Base-by-base conservation (phyloP, 37 sponge, comb jelly and placozoan genomes). In the Theonella swinhoei region DNA sequence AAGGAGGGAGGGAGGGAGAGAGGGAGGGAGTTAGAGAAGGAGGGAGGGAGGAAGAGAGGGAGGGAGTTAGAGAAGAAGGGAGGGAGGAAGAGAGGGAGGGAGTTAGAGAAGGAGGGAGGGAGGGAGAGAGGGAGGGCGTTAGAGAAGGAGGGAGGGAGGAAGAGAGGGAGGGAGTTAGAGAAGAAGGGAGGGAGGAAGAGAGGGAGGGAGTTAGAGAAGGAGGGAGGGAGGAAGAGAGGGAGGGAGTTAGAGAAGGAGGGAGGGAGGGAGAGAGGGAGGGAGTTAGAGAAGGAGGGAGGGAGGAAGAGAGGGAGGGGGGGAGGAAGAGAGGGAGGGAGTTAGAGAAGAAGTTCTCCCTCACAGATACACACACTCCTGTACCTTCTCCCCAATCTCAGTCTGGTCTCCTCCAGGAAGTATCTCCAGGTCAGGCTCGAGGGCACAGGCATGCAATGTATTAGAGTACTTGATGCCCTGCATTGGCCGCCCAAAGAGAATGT, bases 341-440 rank as follows among this genome's bases (percentile, higher is more conserved):
- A 36, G 62, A 3, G 7, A 24, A 38, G 8, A 43, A 43, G 40
- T 26, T 1, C 8, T 9, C 72, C 29, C 41, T 19, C 42, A 58
- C 7, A 11, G 23, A 26, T 30, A 59, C 39, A 83, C 25, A 62
- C 60, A n/a, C n/a, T n/a, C n/a, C n/a, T n/a, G n/a, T n/a, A 97
- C 98, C 98, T 99, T 99, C 85, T 99, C 99, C 60, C 99, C 99
- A 20, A 99, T 99, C 90, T 99, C 99, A 39, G 99, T 92, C 93
- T 74, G 72, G 82, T 99, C 99, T 33, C 99, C 99, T 72, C 91
- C 93, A 3, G 95, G 99, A 42, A 99, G 83, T 54, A 99, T 95
- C 79, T 94, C 91, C 75, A 99, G 80, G 80, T 99, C 99, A n/a
- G 93, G 85, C 60, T 80, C 88, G 32, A 99, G 86, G 31, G 99